Conservation (phyloP, 2,888 invertebrate genomes). For the Apamea monoglypha region DNA sequence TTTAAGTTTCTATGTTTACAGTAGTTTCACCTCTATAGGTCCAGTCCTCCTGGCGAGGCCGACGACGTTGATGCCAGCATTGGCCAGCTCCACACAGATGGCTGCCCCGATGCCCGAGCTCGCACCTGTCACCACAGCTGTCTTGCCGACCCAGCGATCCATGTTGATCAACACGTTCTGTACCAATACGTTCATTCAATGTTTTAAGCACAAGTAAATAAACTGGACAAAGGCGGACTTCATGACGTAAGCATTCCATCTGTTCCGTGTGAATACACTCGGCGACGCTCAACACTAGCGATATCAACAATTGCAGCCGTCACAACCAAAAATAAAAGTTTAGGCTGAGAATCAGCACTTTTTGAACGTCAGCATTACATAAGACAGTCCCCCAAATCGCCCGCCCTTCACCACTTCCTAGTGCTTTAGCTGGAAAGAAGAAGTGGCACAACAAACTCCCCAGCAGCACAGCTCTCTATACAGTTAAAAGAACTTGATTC, state of each 20-base stretch:
- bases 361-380: too few species aligned
- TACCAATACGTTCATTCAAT: background rate
- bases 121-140: conserved; percentile 86
- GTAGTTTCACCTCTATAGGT: conserved; percentile 69
- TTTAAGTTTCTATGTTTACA: background rate
- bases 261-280: background rate
- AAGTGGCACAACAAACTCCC: too few species aligned
- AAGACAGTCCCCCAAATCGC: too few species aligned
- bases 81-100: conserved; percentile 75
- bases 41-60: conserved; percentile 73
- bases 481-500: too few species aligned
- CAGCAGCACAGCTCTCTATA: too few species aligned
- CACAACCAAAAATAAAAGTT: too few species aligned
- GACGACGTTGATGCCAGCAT: conserved; percentile 77
- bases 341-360: too few species aligned
- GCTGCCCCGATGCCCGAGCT: conserved; percentile 85
- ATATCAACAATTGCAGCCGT: background rate
- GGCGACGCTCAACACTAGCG: background rate
- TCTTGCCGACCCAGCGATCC: conserved; percentile 84
- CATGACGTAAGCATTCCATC: background rate
- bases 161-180: conserved; percentile 46
- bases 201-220: background rate
- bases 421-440: too few species aligned
- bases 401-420: too few species aligned
- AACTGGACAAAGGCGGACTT: background rate